A percentile compares a stretch with the other conserved stretches of the same genome.
Conservation (phyloP, 2,888 invertebrate species). For the Acanthosepion pharaonis region DNA sequence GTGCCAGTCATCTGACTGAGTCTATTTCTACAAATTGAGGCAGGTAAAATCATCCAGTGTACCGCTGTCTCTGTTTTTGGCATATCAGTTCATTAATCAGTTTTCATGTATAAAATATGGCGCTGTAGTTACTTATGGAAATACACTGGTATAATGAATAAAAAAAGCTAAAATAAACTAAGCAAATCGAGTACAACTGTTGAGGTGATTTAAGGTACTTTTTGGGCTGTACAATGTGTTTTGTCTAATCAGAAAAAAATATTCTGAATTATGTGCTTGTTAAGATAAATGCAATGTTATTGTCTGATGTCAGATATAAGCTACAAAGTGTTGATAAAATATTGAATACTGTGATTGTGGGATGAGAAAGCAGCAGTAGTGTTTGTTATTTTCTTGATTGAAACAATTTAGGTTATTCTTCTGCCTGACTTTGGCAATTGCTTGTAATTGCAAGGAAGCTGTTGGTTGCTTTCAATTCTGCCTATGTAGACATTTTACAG, state of each 20-base stretch:
- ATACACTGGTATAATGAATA: not conserved
- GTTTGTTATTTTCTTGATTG: not conserved
- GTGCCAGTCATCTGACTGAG: too few relatives aligned
- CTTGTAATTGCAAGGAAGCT: not conserved
- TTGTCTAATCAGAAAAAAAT: not conserved
- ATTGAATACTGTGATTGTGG: conserved; percentile 15
- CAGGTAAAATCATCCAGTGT: too few relatives aligned
- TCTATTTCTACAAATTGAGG: too few relatives aligned
- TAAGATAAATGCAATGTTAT: not conserved
- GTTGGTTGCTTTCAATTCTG: not conserved
- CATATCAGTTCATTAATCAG: not conserved
- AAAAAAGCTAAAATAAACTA: not conserved
- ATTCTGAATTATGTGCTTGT: not conserved
- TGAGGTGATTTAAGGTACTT: not conserved
- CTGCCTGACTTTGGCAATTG: not conserved
- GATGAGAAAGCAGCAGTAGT: not conserved
- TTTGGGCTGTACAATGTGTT: not conserved
- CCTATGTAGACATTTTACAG: not conserved
- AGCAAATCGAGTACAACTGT: too few relatives aligned
- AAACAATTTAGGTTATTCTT: conserved; percentile 11
- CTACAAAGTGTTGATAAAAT: not conserved
- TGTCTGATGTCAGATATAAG: not conserved
- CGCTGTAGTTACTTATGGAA: not conserved
- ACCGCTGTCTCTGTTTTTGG: too few relatives aligned
- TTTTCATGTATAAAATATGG: not conserved